phyloP scores from a whole-genome alignment of 2,797 vertebrate species.

The Chelon labrosus region DNA sequence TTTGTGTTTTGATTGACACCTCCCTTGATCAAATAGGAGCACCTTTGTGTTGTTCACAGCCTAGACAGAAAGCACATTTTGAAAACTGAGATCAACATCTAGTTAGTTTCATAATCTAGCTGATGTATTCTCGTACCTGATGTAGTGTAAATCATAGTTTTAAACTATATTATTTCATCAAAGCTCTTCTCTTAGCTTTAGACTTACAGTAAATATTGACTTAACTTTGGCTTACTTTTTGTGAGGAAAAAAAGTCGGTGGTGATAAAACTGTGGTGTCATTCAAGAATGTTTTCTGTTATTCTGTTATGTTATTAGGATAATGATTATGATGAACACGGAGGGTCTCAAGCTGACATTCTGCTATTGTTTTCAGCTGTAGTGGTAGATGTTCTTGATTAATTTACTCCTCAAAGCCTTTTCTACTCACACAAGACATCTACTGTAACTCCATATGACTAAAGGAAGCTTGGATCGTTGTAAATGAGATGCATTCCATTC shows the following conservation, averaged over 20 bases:
- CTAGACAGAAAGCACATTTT: not conserved
- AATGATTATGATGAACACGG: no score
- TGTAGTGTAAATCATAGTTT: not conserved
- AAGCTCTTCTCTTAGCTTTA: no score
- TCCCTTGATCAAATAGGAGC: no score
- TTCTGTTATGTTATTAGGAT: no score
- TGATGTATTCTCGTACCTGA: not conserved
- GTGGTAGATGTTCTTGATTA: not conserved
- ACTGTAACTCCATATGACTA: constrained; percentile 9
- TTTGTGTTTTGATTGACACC: no score
- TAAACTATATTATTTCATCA: no score
- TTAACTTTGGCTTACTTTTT: no score
- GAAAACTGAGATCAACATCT: not conserved
- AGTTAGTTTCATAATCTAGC: not conserved
- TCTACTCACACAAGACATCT: not conserved
- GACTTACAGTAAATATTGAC: no score
- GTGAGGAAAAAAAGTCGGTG: no score
- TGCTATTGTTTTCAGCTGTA: not conserved
- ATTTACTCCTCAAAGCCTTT: not conserved
- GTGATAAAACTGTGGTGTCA: no score
- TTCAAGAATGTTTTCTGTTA: no score
- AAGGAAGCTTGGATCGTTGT: constrained; percentile 3
- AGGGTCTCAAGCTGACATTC: not conserved
- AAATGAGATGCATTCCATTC: constrained; percentile 24
- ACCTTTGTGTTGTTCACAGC: no score